Evolutionary conservation across 1,140 invertebrate species (phyloP).

Genomic region (Acromyrmex charruanus): DNA sequence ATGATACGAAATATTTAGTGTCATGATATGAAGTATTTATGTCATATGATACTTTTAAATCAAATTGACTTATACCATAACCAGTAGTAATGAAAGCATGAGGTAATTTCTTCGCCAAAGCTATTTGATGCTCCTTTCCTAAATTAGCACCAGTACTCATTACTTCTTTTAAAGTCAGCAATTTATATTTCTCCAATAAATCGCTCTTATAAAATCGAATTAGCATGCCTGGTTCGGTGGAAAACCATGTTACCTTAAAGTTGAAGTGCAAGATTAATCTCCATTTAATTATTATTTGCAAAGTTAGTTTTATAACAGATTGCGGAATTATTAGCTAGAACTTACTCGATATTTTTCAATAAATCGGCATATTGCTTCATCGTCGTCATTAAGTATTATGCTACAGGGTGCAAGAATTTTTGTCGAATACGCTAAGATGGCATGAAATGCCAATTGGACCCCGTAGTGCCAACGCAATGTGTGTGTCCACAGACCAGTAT

Average conservation of each 20-base stretch:
- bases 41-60: not conserved
- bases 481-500: not conserved
- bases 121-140: constrained; percentile 19
- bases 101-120: not conserved
- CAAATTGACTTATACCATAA: not conserved
- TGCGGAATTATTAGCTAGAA: not conserved
- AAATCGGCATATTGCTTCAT: not conserved
- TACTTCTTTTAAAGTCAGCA: constrained; percentile 54
- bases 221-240: constrained; percentile 53
- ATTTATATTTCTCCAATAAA: constrained; percentile 47
- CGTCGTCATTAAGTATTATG: not conserved
- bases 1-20: not conserved
- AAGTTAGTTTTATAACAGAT: not conserved
- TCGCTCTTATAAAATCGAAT: constrained; percentile 60
- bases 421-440: not conserved
- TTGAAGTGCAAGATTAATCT: not conserved
- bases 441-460: not conserved
- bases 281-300: not conserved
- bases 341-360: constrained; percentile 13
- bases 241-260: constrained; percentile 62
- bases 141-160: constrained; percentile 62
- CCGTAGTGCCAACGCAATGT: constrained; percentile 4
- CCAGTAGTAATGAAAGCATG: not conserved
- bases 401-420: not conserved
- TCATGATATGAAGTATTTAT: not conserved